A percentile compares a stretch with the other conserved stretches of the same genome.
Conservation (phyloP, 2,797 vertebrate species). For the Schizopygopsis pylzovi region DNA sequence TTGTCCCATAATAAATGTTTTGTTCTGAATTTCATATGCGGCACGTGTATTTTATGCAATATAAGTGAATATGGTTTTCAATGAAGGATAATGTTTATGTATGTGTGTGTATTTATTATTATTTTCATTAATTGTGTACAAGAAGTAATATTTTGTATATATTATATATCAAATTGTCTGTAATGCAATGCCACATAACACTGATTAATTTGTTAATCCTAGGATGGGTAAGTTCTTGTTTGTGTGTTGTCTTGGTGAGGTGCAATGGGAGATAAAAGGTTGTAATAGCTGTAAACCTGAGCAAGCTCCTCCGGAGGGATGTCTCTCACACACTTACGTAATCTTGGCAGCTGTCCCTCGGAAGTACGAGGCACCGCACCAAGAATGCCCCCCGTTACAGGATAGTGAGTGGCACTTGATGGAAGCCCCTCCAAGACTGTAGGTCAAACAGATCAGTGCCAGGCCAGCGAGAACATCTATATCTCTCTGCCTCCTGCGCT, state of each 20-base stretch:
- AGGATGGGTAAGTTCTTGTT: neutral
- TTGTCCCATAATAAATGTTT: neutral
- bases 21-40: neutral
- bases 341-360: slow-evolving; percentile 56
- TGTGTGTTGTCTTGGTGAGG: slow-evolving; percentile 2
- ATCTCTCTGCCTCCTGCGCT: slow-evolving; percentile 54
- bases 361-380: slow-evolving; percentile 58
- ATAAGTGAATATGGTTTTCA: neutral
- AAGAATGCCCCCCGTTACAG: slow-evolving; percentile 62
- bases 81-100: neutral
- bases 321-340: slow-evolving; percentile 62
- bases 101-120: neutral
- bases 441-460: slow-evolving; percentile 79
- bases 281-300: slow-evolving; percentile 34
- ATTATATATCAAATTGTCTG: neutral
- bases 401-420: slow-evolving; percentile 52
- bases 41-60: neutral
- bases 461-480: slow-evolving; percentile 67
- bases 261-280: slow-evolving; percentile 3
- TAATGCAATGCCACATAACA: neutral
- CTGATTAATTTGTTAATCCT: neutral
- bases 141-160: no score
- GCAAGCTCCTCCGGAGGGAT: slow-evolving; percentile 41
- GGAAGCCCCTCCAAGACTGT: slow-evolving; percentile 57
- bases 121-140: neutral